Conservation (phyloP, 2,113 vertebrate species). For the Dromas ardeola region DNA sequence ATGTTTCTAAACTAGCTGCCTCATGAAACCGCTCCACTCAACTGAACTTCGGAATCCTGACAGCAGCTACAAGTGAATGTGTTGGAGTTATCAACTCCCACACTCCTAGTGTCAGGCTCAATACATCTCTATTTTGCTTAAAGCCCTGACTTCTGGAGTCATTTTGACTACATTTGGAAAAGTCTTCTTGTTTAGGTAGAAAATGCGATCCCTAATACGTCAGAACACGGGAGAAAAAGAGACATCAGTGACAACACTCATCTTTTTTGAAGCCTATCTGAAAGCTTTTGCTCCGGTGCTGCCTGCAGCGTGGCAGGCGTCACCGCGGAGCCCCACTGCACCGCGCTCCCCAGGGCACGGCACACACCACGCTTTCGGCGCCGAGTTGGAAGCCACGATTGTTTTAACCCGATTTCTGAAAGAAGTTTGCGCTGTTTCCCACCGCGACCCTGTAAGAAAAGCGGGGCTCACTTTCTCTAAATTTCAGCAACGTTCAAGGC, state of each 20-base stretch:
- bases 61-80: neutral
- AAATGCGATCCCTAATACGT: neutral
- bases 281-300: neutral
- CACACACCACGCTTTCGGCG: neutral
- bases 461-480: neutral
- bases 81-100: constrained; percentile 30
- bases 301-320: neutral
- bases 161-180: neutral
- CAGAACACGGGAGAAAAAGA: neutral
- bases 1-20: constrained; percentile 66
- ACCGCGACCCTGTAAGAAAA: neutral
- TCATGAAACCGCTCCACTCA: constrained; percentile 54
- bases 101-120: neutral
- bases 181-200: neutral
- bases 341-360: neutral
- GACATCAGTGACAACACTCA: neutral
- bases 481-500: neutral
- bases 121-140: constrained; percentile 2
- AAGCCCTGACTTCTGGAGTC: neutral
- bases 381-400: neutral
- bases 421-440: neutral
- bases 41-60: constrained; percentile 33
- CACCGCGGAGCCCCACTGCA: neutral
- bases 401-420: neutral
- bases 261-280: neutral